These are phyloP conservation scores for Brachypalpus laphriformis DNA, from an alignment of 2,888 invertebrate species.

Conservation along the genomic window DNA sequence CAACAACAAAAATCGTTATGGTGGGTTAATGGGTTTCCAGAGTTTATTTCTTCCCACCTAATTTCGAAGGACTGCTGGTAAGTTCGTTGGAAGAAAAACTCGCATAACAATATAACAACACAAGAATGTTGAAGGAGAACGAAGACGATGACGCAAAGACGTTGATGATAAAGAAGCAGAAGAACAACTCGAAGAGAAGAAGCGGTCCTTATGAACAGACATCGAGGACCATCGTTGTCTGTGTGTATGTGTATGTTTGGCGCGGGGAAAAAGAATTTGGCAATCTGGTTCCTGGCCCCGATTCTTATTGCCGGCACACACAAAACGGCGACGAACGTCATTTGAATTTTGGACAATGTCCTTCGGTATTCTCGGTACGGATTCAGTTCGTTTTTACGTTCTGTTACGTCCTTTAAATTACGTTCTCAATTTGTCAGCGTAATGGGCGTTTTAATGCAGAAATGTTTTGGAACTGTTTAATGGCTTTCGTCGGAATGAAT, in stretches of 20 bases:
- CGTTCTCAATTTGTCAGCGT: constrained; percentile 70
- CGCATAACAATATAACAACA: constrained; percentile 36
- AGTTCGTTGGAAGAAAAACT: constrained; percentile 27
- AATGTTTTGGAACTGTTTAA: constrained; percentile 69
- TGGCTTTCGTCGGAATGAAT: constrained; percentile 62
- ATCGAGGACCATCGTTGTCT: not conserved
- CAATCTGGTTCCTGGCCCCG: constrained; percentile 63
- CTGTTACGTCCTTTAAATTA: constrained; percentile 64
- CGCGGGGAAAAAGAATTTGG: constrained; percentile 58
- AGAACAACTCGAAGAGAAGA: not conserved
- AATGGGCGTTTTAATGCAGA: constrained; percentile 72
- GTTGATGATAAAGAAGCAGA: not conserved
- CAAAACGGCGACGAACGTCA: constrained; percentile 12
- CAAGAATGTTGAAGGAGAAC: constrained; percentile 17
- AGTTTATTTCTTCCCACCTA: constrained; percentile 70
- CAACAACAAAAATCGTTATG: constrained; percentile 10
- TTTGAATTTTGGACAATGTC: constrained; percentile 68
- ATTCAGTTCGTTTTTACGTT: constrained; percentile 53
- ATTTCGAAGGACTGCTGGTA: constrained; percentile 37
- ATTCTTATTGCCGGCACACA: constrained; percentile 66
- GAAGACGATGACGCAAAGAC: not conserved
- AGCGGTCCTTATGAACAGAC: not conserved
- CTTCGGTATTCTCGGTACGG: not conserved
- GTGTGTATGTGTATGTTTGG: not conserved
- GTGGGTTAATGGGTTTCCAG: constrained; percentile 66